Conservation (phyloP, 1,140 invertebrate species). For the Papilio polytes region DNA sequence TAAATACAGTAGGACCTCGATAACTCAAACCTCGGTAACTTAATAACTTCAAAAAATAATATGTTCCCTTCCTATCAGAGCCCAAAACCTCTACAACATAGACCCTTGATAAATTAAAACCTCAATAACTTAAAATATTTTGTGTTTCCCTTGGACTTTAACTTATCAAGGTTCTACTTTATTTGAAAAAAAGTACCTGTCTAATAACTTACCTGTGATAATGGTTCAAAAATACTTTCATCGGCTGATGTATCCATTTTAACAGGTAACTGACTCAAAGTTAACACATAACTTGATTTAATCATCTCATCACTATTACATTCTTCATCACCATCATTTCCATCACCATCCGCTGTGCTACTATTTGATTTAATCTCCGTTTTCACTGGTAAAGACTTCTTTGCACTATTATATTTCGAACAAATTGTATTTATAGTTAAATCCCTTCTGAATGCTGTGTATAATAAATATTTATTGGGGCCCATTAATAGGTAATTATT, state of each 20-base stretch:
- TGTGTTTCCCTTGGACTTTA: no score
- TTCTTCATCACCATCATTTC: conserved; percentile 63
- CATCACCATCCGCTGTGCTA: conserved; percentile 42
- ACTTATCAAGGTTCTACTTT: no score
- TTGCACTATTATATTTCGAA: conserved; percentile 76
- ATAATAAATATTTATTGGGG: conserved; percentile 85
- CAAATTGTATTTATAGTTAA: conserved; percentile 84
- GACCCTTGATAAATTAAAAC: no score
- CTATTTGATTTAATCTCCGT: conserved; percentile 48
- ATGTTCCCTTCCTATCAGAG: no score
- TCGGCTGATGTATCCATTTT: conserved; percentile 55
- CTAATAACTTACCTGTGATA: conserved; percentile 84
- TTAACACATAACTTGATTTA: conserved; percentile 88
- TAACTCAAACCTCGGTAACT: no score
- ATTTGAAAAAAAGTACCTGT: conserved; percentile 1
- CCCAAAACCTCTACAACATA: no score
- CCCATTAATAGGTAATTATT: conserved; percentile 89
- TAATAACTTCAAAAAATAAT: no score
- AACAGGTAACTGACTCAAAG: conserved; percentile 85
- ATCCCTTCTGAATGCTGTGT: conserved; percentile 84
- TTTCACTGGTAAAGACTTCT: conserved; percentile 58
- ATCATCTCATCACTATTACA: conserved; percentile 77
- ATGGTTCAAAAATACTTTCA: conserved; percentile 86
- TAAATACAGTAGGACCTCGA: no score
- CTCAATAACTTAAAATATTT: no score